Conservation (phyloP, 2,113 vertebrate genomes). For the Brevimyrus niger region DNA sequence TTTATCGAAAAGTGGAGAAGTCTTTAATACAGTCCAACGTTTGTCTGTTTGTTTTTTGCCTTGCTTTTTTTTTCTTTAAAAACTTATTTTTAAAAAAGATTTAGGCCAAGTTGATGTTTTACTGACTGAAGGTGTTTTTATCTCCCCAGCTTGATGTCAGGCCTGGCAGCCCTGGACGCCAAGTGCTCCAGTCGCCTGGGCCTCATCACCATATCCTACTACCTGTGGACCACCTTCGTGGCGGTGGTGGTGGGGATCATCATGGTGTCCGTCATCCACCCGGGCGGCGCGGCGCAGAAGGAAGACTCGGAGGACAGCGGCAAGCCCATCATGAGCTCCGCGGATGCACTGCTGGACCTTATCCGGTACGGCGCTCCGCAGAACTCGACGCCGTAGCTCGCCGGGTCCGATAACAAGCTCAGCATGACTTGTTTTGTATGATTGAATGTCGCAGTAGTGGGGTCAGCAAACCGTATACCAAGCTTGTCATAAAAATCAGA, state of each 20-base stretch:
- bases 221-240: slow-evolving; percentile 95
- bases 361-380: slow-evolving; percentile 68
- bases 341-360: slow-evolving; percentile 88
- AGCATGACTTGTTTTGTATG: neutral
- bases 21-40: too few relatives aligned
- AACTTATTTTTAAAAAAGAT: too few relatives aligned
- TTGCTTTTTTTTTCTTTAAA: too few relatives aligned
- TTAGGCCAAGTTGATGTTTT: neutral
- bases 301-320: slow-evolving; percentile 76
- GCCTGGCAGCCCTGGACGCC: slow-evolving; percentile 86
- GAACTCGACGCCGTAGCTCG: neutral
- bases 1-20: too few relatives aligned
- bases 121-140: neutral
- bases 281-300: slow-evolving; percentile 86
- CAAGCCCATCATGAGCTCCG: slow-evolving; percentile 91
- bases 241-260: slow-evolving; percentile 92
- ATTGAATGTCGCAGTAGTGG: neutral
- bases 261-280: slow-evolving; percentile 93
- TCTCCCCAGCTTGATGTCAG: slow-evolving; percentile 85
- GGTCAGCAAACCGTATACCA: neutral
- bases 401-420: neutral
- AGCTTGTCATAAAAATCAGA: neutral
- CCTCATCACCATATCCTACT: slow-evolving; percentile 89
- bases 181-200: slow-evolving; percentile 93
- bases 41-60: too few relatives aligned